Base-by-base conservation (phyloP, 2,797 vertebrate species). In the Pangasius macronema region DNA sequence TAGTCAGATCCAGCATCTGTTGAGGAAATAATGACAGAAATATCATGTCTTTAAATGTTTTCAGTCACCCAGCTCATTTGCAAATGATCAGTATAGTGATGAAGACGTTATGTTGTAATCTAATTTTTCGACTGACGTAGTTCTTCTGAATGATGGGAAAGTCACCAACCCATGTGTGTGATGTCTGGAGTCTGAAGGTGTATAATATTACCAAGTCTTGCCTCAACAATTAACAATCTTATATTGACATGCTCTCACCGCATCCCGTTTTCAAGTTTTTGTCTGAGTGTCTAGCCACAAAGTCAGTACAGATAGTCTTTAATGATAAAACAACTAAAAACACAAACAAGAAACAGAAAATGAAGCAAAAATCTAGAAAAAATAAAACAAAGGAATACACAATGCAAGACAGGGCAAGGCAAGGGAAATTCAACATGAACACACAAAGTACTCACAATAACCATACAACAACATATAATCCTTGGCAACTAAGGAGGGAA, bases 1-100 rank as follows among this genome's bases (percentile, higher is more conserved):
- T 92, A 95, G 86, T 96, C 95, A 33, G 95, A 95, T 42, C 93
- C 88, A 0, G 92, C 90, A 87, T 95, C 95, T 95, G 59, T 55
- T 36, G 14, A 76, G 49, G 16, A 76, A 49, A 75, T n/a, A 53
- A 76, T 30, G 9, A 76, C 73, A 51, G 27, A 76, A 51, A 53
- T 53, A 30, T 68, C 30, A 68, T 42, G 36, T 22, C 36, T 42
- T 36, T 8, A 39, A 70, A 70, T 70, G 33, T 20, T 70, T 70
- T 39, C 33, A 39, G 33, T 70, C 33, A 36, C 20, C 33, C 14
- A 42, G 36, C 36, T 30, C 63, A 42, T 42, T 72, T 24, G 22
- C 20, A 72, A 72, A 72, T 72, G 2, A 20, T 72, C 33, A 72
- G 20, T 42, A 9, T 36, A 8, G 33, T 70, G 33, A 3, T 39